These are phyloP conservation scores for Volucella bombylans DNA, from an alignment of 2,888 invertebrate species.

Conservation along the genomic window DNA sequence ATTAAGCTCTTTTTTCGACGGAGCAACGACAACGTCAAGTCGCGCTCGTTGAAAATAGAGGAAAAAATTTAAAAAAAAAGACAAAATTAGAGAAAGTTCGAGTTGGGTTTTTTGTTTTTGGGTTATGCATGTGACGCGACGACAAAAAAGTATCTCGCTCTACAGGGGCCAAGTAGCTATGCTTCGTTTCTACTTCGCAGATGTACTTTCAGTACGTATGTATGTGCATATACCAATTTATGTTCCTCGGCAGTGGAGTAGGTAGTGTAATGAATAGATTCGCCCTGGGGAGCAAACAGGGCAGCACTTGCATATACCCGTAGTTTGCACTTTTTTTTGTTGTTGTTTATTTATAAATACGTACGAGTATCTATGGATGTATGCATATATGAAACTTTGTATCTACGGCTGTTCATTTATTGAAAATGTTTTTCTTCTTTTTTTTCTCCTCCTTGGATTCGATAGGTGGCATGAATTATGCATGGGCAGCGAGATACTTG, in stretches of 20 bases:
- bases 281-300: conserved; percentile 36
- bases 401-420: conserved; percentile 10
- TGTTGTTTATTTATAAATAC: conserved; percentile 4
- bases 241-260: conserved; percentile 8
- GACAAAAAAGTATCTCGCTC: conserved; percentile 7
- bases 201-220: neutral
- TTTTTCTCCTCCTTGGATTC: conserved; percentile 40
- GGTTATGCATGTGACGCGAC: conserved; percentile 38
- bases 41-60: conserved; percentile 50
- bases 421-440: conserved; percentile 25
- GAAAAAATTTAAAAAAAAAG: conserved; percentile 2
- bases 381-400: too few species aligned
- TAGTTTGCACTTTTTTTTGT: conserved; percentile 47
- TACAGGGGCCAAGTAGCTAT: conserved; percentile 22
- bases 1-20: conserved; percentile 58
- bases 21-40: neutral
- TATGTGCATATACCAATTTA: neutral
- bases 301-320: conserved; percentile 43
- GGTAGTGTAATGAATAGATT: conserved; percentile 9
- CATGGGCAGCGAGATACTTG: conserved; percentile 45
- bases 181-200: neutral
- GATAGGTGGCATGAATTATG: conserved; percentile 72
- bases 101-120: conserved; percentile 37
- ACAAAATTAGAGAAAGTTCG: conserved; percentile 64
- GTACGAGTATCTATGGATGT: too few species aligned